These are phyloP conservation scores for Coelopa pilipes DNA, from an alignment of 2,888 invertebrate species.

Conservation along the genomic window DNA sequence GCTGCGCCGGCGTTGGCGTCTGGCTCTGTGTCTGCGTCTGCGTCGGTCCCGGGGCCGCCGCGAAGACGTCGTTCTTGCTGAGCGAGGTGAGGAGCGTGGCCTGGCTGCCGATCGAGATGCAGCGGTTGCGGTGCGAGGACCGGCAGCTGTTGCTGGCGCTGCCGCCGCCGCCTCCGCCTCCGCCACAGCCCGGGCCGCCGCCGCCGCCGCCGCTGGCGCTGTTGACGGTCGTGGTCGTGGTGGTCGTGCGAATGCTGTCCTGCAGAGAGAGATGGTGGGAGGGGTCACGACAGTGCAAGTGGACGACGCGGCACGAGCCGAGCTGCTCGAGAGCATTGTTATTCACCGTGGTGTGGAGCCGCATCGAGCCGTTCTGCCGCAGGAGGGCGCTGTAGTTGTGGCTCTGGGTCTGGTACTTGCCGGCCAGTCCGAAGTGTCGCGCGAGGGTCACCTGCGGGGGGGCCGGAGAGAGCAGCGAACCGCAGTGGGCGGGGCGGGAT, in stretches of 20 bases:
- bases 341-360: slow-evolving; percentile 63
- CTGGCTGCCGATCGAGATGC: slow-evolving; percentile 59
- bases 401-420: slow-evolving; percentile 58
- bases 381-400: slow-evolving; percentile 64
- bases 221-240: slow-evolving; percentile 57
- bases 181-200: slow-evolving; percentile 38
- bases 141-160: slow-evolving; percentile 44
- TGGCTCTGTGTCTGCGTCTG: slow-evolving; percentile 29
- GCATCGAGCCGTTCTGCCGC: slow-evolving; percentile 64
- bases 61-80: slow-evolving; percentile 57
- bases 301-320: slow-evolving; percentile 62
- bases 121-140: slow-evolving; percentile 57
- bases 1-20: slow-evolving; percentile 23
- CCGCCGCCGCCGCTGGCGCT: slow-evolving; percentile 47
- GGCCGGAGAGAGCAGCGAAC: not conserved
- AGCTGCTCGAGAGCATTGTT: slow-evolving; percentile 62
- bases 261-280: slow-evolving; percentile 64
- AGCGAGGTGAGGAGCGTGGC: slow-evolving; percentile 57
- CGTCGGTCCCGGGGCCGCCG: slow-evolving; percentile 40
- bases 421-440: slow-evolving; percentile 60
- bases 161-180: slow-evolving; percentile 38
- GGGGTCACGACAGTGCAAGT: slow-evolving; percentile 64
- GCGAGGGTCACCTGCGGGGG: slow-evolving; percentile 61
- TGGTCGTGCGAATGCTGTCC: slow-evolving; percentile 64
- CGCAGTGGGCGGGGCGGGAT: slow-evolving; percentile 14